Conservation (phyloP, 2,113 vertebrate genomes). For the Pedionomus torquatus region DNA sequence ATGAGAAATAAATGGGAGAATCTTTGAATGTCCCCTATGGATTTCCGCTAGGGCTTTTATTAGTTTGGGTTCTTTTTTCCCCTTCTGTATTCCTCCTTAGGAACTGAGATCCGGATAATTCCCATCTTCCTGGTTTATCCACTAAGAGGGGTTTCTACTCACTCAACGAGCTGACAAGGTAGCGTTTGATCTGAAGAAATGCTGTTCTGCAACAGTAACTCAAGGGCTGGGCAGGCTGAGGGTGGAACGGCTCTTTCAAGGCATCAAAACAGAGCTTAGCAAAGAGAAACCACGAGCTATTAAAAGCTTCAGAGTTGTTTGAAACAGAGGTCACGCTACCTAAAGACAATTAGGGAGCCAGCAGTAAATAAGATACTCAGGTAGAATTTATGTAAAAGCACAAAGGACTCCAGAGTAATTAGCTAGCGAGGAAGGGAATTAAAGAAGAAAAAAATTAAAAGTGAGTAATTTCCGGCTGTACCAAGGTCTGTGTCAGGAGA, state of each 20-base stretch:
- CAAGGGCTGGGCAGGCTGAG: neutral
- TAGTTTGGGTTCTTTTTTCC: neutral
- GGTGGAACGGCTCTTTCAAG: neutral
- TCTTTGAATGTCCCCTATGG: neutral
- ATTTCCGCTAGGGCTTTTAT: neutral
- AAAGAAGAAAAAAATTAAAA: neutral
- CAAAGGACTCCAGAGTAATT: constrained; percentile 5
- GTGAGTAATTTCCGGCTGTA: neutral
- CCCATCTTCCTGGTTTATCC: neutral
- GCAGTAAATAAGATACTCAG: neutral
- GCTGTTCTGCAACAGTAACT: neutral
- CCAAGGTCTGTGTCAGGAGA: neutral
- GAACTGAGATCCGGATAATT: neutral
- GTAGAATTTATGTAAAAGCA: neutral
- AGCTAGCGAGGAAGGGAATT: neutral
- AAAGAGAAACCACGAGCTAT: neutral
- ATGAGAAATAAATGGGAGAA: neutral
- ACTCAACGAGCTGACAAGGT: neutral
- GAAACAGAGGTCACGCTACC: neutral
- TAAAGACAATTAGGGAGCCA: constrained; percentile 27
- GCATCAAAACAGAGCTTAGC: neutral
- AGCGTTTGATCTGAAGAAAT: neutral
- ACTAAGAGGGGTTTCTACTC: neutral
- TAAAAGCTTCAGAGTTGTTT: neutral
- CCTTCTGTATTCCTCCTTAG: neutral